Base-by-base conservation (phyloP, 2,888 invertebrate species). In the Agrotis ipsilon region DNA sequence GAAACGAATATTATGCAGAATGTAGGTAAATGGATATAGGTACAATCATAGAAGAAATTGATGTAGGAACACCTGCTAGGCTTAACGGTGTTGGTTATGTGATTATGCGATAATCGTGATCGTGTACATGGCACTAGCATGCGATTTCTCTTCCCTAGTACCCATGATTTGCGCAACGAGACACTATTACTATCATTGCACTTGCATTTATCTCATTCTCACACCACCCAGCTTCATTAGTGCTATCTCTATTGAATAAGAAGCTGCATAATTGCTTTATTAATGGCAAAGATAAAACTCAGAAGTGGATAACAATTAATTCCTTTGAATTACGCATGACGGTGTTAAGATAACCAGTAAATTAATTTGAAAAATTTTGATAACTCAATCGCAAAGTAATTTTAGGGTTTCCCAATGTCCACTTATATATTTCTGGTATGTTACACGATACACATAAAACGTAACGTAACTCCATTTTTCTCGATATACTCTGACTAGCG, bases 71-170 rank as follows among this genome's bases (percentile, higher is more conserved):
- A 32, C 6, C 3, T 32, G 59, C 43, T 45, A 46, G 27, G 49
- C 9, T 39, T 54, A 77, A 46, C 59, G 43, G 48, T 77, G 61
- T 58, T 62, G 59, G 13, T 65, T 21, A 48, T 52, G 71, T 43
- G 27, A 27, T 48, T 32, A 32, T n/a, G 57, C n/a, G n/a, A n/a
- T n/a, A n/a, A n/a, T n/a, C n/a, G n/a, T n/a, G n/a, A n/a, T n/a
- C n/a, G 59, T 39, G 39, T 39, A 39, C 39, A 39, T 39, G 39
- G 39, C 11, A 58, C 45, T 72, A 45, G 49, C 52, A 24, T 55
- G 57, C 57, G 68, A 63, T 76, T 82, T 82, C 70, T 74, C 75
- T 70, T 54, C 43, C 43, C n/a, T 63, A 68, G 49, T 57, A 59
- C 62, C 39, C 39, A 39, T 39, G 55, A 57, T 68, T 81, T 79